A percentile compares a stretch with the other conserved stretches of the same genome.
These are phyloP conservation scores for Nomada fabriciana DNA, from an alignment of 2,888 invertebrate genomes.

Conservation along the genomic window DNA sequence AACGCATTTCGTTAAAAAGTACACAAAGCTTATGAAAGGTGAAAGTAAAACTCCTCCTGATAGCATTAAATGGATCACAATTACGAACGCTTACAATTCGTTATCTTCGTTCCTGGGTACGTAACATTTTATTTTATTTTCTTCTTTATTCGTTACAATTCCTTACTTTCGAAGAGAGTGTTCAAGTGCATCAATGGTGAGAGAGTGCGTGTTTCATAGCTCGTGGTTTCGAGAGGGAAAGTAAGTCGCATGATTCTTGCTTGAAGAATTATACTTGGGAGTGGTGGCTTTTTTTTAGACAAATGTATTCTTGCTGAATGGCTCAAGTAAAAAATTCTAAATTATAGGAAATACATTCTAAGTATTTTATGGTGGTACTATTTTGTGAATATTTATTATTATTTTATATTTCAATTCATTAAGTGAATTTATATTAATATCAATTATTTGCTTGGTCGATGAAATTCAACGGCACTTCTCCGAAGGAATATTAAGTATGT, in stretches of 20 bases:
- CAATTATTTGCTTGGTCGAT: too few relatives aligned
- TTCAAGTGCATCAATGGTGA: constrained; percentile 33
- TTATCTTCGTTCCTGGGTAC: not conserved
- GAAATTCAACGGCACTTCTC: too few relatives aligned
- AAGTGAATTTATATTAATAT: too few relatives aligned
- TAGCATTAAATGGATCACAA: constrained; percentile 18
- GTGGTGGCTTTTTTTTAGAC: not conserved
- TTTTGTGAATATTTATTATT: too few relatives aligned
- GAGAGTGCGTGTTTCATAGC: constrained; percentile 50
- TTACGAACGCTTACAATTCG: constrained; percentile 13
- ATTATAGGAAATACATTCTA: too few relatives aligned
- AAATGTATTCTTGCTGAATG: not conserved
- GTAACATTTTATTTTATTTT: not conserved
- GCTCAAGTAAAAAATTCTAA: too few relatives aligned
- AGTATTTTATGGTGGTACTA: too few relatives aligned
- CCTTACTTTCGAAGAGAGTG: constrained; percentile 1
- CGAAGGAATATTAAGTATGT: too few relatives aligned
- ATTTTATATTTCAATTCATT: too few relatives aligned
- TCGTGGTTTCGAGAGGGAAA: constrained; percentile 59
- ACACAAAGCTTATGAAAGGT: not conserved
- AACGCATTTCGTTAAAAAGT: not conserved
- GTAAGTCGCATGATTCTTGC: constrained; percentile 47
- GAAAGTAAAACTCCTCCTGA: constrained; percentile 29
- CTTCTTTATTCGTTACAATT: not conserved
- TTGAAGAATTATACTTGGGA: constrained; percentile 20